Conservation (phyloP, 2,113 vertebrate genomes). For the Pholis gunnellus region DNA sequence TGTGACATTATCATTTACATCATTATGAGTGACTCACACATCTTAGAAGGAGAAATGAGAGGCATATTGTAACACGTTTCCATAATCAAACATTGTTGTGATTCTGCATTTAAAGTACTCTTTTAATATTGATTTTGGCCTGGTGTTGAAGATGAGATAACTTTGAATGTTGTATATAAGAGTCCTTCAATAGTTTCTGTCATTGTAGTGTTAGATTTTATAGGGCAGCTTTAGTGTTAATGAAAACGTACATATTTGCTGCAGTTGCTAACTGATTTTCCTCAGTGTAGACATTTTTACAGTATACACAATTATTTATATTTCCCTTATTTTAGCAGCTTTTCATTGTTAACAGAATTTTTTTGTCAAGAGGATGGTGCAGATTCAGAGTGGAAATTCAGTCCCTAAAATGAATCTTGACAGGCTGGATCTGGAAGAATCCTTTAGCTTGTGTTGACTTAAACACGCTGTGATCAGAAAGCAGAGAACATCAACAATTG, state of each 20-base stretch:
- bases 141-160: conserved; percentile 20
- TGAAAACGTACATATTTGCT: background rate
- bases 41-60: conserved; percentile 31
- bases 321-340: background rate
- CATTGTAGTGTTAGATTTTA: background rate
- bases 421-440: conserved; percentile 7
- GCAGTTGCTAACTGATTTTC: background rate
- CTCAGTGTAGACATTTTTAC: conserved; percentile 7
- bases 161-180: conserved; percentile 20
- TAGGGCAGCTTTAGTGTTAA: background rate
- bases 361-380: background rate
- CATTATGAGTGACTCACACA: conserved; percentile 38
- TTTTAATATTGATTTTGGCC: conserved; percentile 18
- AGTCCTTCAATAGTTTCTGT: conserved; percentile 13
- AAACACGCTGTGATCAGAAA: conserved; percentile 21
- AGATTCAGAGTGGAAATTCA: background rate
- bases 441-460: conserved; percentile 2
- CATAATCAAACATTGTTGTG: conserved; percentile 49
- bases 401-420: background rate
- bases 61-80: conserved; percentile 15
- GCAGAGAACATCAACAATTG: conserved; percentile 7
- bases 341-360: background rate
- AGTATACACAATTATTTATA: background rate
- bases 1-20: conserved; percentile 66
- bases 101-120: conserved; percentile 43